These are phyloP conservation scores for Drosophila rubida DNA, from an alignment of 2,888 invertebrate genomes.

Conservation along the genomic window DNA sequence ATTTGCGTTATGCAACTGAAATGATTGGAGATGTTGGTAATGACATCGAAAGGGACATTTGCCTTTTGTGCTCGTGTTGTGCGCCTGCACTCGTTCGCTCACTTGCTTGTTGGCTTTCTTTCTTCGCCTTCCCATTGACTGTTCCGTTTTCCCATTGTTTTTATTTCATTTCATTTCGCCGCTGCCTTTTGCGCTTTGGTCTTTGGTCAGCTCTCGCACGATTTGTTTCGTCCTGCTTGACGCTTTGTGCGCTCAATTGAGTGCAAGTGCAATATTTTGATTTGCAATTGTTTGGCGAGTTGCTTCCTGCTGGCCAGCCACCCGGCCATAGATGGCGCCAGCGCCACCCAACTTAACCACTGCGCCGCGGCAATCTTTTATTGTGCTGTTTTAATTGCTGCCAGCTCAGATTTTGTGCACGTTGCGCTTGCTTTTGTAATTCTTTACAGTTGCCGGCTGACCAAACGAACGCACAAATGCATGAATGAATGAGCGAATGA, in stretches of 20 bases:
- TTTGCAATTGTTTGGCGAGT: slow-evolving; percentile 67
- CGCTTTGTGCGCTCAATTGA: slow-evolving; percentile 64
- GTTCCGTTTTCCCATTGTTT: not conserved
- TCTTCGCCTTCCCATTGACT: not conserved
- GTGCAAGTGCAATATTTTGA: slow-evolving; percentile 77
- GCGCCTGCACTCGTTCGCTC: not conserved
- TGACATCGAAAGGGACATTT: slow-evolving; percentile 54
- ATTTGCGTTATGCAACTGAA: slow-evolving; percentile 21
- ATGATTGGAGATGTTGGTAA: slow-evolving; percentile 44
- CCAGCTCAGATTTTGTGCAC: slow-evolving; percentile 27
- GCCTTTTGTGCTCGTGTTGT: slow-evolving; percentile 16
- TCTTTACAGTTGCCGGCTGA: slow-evolving; percentile 29
- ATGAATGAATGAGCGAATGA: slow-evolving; percentile 5
- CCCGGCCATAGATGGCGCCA: slow-evolving; percentile 2
- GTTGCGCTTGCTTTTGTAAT: slow-evolving; percentile 25
- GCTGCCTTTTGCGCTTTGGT: slow-evolving; percentile 15
- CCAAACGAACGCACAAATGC: not conserved
- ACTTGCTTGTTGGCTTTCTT: not conserved
- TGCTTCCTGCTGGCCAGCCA: slow-evolving; percentile 37
- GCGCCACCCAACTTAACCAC: not conserved
- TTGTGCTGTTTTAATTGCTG: slow-evolving; percentile 49
- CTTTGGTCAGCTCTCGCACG: slow-evolving; percentile 51
- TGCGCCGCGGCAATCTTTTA: slow-evolving; percentile 20
- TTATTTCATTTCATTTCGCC: not conserved
- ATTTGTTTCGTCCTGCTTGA: slow-evolving; percentile 62